Base-by-base conservation (phyloP, 2,113 vertebrate genomes). In the Neogobius melanostomus region DNA sequence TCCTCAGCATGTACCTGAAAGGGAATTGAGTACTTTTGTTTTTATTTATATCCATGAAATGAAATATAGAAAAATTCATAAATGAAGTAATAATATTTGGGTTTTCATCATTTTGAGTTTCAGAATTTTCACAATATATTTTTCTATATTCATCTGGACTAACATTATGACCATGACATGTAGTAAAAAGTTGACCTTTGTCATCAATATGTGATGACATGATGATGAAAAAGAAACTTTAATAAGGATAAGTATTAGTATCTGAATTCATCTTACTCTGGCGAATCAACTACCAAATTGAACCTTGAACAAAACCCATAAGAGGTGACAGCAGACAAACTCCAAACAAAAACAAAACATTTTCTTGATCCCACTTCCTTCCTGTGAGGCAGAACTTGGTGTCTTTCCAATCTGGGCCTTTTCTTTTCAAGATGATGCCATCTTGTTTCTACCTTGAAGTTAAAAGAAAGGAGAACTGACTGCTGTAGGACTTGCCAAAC, bases 1-100 rank as follows among this genome's bases (percentile, higher is more conserved):
- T 98, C 97, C 84, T 98, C 95, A 0, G 96, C 95, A 2, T 94
- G 95, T 72, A 97, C 95, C 97, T 98, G 5, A 74, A 72, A 80
- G 45, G 36, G 78, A 74, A 74, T 61, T 10, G 6, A 59, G 42
- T 16, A 14, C 8, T 61, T 45, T 45, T 61, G 3, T 8, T 44
- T 44, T n/a, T 59, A 42, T 61, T 16, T 4, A 61, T 52, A 73
- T 57, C 11, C 6, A 60, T 52, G 15, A 43, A 8, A 71, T 28
- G 42, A 47, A 79, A 73, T 64, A 9, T n/a, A 53, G 11, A 53
- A n/a, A 46, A 21, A 56, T 67, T 36, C 7, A 36, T 2, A 17
- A 53, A 53, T 36, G 28, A 36, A 36, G 28, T 36, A 36, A 36
- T 36, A 36, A 2, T 1, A 36, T 36, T 36, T 36, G 28, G 28